Percentiles rank a stretch among this genome's conserved stretches.
Conservation (phyloP, 2,797 vertebrate genomes). For the Gallinago solitaria region DNA sequence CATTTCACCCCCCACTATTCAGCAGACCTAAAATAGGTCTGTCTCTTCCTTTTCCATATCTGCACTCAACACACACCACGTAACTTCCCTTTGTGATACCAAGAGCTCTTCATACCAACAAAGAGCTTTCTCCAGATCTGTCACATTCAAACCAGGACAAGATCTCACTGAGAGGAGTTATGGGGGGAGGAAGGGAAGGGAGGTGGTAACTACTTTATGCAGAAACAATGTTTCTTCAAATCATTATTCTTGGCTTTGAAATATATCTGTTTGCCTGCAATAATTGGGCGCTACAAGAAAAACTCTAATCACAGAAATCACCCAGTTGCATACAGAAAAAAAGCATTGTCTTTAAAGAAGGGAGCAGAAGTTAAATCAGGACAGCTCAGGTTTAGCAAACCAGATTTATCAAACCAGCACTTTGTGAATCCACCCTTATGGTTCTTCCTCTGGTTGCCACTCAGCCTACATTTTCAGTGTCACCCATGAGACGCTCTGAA, state of each 20-base stretch:
- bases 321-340: neutral
- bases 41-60: neutral
- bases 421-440: neutral
- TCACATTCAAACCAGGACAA: neutral
- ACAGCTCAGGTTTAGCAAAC: neutral
- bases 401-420: neutral
- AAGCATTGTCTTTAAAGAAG: neutral
- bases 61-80: neutral
- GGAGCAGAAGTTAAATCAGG: neutral
- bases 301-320: neutral
- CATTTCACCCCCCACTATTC: neutral
- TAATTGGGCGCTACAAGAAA: neutral
- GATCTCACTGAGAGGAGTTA: neutral
- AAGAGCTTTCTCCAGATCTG: neutral
- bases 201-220: neutral
- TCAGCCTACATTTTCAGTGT: neutral
- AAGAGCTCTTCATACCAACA: neutral
- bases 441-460: neutral
- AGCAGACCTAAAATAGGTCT: neutral
- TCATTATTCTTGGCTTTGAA: neutral
- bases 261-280: neutral
- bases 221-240: neutral
- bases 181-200: fast-evolving
- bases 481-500: neutral
- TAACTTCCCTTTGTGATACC: neutral